Evolutionary conservation across 2,888 invertebrate species (phyloP).

Genomic region (Cheilosia urbana): DNA sequence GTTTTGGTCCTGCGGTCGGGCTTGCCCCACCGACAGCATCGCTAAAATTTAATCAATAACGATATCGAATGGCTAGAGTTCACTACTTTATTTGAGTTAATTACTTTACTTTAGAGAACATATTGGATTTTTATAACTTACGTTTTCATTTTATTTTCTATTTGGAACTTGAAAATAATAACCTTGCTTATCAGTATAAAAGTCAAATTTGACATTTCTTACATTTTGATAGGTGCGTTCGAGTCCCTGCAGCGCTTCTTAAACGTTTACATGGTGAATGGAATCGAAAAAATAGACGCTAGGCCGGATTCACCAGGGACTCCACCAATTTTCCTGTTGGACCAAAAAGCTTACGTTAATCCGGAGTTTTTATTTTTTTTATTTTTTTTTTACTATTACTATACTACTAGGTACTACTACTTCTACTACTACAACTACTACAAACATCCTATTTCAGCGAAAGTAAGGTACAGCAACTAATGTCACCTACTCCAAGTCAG

Average conservation of each 20-base stretch:
- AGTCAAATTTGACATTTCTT: constrained; percentile 79
- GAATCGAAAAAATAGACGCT: background rate
- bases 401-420: too few species aligned
- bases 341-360: too few species aligned
- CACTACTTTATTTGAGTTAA: background rate
- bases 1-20: constrained; percentile 78
- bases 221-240: background rate
- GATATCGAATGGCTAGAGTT: background rate
- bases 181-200: constrained; percentile 79
- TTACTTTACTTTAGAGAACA: background rate
- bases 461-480: too few species aligned
- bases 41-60: constrained; percentile 61
- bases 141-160: constrained; percentile 57
- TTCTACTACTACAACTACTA: too few species aligned
- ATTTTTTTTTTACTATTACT: too few species aligned
- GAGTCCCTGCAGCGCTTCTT: background rate
- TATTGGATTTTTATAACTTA: constrained; percentile 37
- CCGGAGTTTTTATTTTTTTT: too few species aligned
- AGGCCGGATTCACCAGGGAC: too few species aligned
- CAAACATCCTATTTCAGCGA: too few species aligned
- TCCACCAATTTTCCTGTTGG: too few species aligned
- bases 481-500: too few species aligned
- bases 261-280: background rate
- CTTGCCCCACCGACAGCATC: constrained; percentile 76
- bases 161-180: constrained; percentile 74